Conservation (phyloP, 2,888 invertebrate genomes). For the Temnothorax ravouxi region DNA sequence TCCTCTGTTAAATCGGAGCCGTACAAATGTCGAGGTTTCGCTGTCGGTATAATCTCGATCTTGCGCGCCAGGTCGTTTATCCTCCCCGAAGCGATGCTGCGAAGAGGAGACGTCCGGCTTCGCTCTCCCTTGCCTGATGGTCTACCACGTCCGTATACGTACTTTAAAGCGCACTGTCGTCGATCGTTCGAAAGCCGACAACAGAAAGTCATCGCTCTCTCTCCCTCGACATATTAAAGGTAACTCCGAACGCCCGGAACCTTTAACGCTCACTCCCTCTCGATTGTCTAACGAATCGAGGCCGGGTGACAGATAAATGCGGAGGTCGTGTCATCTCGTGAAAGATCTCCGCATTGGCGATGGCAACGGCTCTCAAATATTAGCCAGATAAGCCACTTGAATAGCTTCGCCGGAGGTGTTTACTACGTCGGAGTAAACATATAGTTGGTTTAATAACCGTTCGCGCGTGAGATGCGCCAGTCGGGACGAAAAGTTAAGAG, state of each 20-base stretch:
- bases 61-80: constrained; percentile 74
- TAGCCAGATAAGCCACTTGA: constrained; percentile 25
- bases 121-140: constrained; percentile 72
- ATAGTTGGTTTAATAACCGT: constrained; percentile 25
- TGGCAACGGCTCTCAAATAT: constrained; percentile 14
- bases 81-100: constrained; percentile 69
- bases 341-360: background rate
- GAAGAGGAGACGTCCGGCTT: constrained; percentile 67
- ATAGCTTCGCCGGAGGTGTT: constrained; percentile 43
- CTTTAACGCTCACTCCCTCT: constrained; percentile 9
- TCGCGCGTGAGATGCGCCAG: background rate
- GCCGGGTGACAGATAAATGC: constrained; percentile 31
- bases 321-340: constrained; percentile 15
- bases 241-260: background rate
- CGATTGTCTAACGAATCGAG: constrained; percentile 24
- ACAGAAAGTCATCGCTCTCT: constrained; percentile 39
- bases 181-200: constrained; percentile 50
- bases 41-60: constrained; percentile 72
- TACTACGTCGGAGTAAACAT: constrained; percentile 38
- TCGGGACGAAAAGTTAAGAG: background rate
- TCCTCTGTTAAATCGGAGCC: constrained; percentile 68
- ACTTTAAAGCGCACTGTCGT: constrained; percentile 45
- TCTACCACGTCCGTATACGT: constrained; percentile 8
- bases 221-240: constrained; percentile 45
- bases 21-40: constrained; percentile 72